These are phyloP conservation scores for Dyspetes luteomarginatus DNA, from an alignment of 2,888 invertebrate genomes.

Conservation along the genomic window DNA sequence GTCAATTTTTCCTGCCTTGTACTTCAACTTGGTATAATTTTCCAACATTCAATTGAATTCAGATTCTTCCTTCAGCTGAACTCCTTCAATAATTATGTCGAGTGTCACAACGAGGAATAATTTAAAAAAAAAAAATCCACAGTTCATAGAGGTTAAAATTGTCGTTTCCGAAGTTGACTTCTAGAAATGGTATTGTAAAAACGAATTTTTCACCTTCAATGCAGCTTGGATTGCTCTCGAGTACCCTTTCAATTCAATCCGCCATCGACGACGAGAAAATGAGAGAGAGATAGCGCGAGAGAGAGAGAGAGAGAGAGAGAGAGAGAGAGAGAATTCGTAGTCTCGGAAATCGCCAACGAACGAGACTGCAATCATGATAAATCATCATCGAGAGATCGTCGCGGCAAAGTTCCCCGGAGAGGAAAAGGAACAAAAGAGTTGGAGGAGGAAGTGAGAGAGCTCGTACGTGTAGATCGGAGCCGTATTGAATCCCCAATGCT, in stretches of 20 bases:
- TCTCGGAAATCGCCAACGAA: slow-evolving; percentile 35
- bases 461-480: slow-evolving; percentile 1
- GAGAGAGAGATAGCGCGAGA: not conserved
- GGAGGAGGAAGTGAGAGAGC: not conserved
- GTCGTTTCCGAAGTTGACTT: not conserved
- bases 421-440: not conserved
- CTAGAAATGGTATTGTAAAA: not conserved
- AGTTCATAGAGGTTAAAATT: not conserved
- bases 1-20: too few species aligned
- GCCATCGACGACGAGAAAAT: not conserved
- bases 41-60: too few species aligned
- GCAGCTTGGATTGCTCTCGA: too few species aligned
- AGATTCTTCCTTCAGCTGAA: too few species aligned
- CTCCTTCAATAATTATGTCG: too few species aligned
- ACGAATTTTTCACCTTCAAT: too few species aligned
- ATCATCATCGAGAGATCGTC: slow-evolving; percentile 48
- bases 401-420: slow-evolving; percentile 42
- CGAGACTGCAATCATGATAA: slow-evolving; percentile 48
- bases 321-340: slow-evolving; percentile 1
- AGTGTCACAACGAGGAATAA: too few species aligned
- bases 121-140: too few species aligned
- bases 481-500: slow-evolving; percentile 15
- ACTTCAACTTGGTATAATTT: too few species aligned
- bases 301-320: not conserved
- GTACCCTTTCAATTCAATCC: too few species aligned